A percentile compares a stretch with the other conserved stretches of the same genome.
Evolutionary conservation across 2,113 vertebrate species (phyloP).

Genomic region (Jaculus jaculus): DNA sequence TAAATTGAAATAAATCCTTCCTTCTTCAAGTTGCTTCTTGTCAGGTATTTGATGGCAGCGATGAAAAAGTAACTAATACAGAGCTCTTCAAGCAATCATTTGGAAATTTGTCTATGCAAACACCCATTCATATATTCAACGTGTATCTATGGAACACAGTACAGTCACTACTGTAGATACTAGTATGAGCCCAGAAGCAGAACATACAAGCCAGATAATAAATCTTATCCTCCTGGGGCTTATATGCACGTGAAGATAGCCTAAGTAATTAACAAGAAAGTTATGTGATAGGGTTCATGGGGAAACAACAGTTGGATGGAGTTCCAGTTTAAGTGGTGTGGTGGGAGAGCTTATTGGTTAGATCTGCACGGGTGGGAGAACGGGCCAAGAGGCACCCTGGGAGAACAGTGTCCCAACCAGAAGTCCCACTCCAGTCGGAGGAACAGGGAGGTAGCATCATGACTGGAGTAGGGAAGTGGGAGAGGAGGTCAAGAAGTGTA

Average conservation of each 20-base stretch:
- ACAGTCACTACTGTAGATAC: neutral
- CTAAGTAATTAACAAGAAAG: neutral
- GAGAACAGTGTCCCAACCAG: neutral
- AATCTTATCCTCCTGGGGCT: neutral
- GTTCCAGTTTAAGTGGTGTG: neutral
- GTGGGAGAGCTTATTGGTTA: neutral
- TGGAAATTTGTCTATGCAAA: neutral
- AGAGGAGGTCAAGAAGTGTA: neutral
- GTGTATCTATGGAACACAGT: neutral
- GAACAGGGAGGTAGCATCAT: neutral
- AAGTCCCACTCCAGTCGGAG: neutral
- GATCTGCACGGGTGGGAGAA: neutral
- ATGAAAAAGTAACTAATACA: no score
- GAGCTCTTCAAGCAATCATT: neutral
- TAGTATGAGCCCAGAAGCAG: neutral
- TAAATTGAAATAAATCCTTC: no score
- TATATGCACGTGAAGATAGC: neutral
- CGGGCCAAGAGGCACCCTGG: no score
- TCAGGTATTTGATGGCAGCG: no score
- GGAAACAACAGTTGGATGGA: neutral
- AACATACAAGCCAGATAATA: neutral
- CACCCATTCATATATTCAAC: neutral
- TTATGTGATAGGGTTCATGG: neutral
- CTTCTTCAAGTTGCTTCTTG: no score
- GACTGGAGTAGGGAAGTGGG: neutral